Evolutionary conservation across 2,113 vertebrate genomes (phyloP), one percentile per base, ranked within the genome.

Genomic region (Tringa solitaria): DNA sequence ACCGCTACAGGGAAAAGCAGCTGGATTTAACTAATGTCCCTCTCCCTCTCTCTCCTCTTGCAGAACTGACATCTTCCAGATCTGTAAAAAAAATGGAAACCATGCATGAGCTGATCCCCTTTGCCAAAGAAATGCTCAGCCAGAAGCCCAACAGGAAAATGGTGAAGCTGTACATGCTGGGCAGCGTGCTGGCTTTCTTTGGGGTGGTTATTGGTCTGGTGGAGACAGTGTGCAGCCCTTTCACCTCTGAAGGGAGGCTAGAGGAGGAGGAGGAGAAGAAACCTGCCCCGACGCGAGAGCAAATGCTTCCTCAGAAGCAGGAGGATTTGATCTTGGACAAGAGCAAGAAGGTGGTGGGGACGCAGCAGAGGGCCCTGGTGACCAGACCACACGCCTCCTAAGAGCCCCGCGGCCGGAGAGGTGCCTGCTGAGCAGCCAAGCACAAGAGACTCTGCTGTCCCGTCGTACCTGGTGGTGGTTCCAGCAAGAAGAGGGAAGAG

Each of bases 91-190:
- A 54, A 8, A 99, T 99, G 99, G 98, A 99, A 48, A 97, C 96
- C 23, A 91, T 99, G 68, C 98, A 98, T 0, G 99, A 99, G 97
- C 96, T 99, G 94, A 97, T 99, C 72, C 98, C 98, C 18, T 99
- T 99, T 22, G 98, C 98, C 61, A 99, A 96, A 54, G 99, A 99
- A 86, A 97, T 99, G 97, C 93, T 99, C 76, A 97, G 97, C 67
- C 98, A 99, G 98, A 98, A 96, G 96, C 97, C 98, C 89, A 97
- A 85, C 88, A 95, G 98, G 74, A 95, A 98, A 60, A 97, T 99
- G 97, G 82, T 99, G 87, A 99, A 98, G 97, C 96, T 99, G 92
- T 99, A 99, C 92, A 35, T 99, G 97, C 95, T 99, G 73, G 99
- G 99, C 95, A 98, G 99, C 28, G 97, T 98, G 90, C 97, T 99